Base-by-base conservation (phyloP, 1,140 invertebrate species). In the Drosophila watanabei region DNA sequence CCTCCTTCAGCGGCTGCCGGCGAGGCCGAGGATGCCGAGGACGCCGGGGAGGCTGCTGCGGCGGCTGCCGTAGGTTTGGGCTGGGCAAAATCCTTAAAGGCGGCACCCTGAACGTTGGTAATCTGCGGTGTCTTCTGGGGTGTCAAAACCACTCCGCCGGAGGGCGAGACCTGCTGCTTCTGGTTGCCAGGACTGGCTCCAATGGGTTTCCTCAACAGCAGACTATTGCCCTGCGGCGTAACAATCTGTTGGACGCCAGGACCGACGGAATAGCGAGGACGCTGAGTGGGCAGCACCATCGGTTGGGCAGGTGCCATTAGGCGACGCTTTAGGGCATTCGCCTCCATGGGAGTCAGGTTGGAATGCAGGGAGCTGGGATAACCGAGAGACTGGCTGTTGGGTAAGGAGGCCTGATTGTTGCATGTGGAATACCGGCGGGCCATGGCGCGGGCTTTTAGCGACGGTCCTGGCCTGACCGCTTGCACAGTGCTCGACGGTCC, bases 401-500 rank as follows among this genome's bases (percentile, higher is more conserved):
- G 16, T 4, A 24, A 4, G 20, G 9, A 24, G 11, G 11, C 9
- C 20, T 39, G 63, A 18, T 56, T 71, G 18, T 75, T 86, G 30
- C 85, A 89, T 13, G 89, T 59, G 16, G 86, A 89, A 14, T 68
- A 89, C 13, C 86, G 58, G 8, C 85, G 52, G 3, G 63, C 65
- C 79, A 86, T 68, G 48, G 71, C 72, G 2, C 75, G 81, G 5
- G 75, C 46, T 48, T 73, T 73, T 0, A 60, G 2, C 1, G 69
- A 65, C 1, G 10, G 58, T 6, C 11, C 49, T n/a, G 11, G 9
- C 43, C 30, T 72, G 14, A n/a, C n/a, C 13, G n/a, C 7, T 9
- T 4, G 2, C 32, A 35, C 20, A 41, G 1, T 33, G 10, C 18
- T 37, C 11, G 28, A 4, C n/a, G 48, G 24, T 0, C 66, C 77